These are phyloP conservation scores for Synergus japonicus DNA, from an alignment of 2,888 invertebrate genomes.

Conservation along the genomic window DNA sequence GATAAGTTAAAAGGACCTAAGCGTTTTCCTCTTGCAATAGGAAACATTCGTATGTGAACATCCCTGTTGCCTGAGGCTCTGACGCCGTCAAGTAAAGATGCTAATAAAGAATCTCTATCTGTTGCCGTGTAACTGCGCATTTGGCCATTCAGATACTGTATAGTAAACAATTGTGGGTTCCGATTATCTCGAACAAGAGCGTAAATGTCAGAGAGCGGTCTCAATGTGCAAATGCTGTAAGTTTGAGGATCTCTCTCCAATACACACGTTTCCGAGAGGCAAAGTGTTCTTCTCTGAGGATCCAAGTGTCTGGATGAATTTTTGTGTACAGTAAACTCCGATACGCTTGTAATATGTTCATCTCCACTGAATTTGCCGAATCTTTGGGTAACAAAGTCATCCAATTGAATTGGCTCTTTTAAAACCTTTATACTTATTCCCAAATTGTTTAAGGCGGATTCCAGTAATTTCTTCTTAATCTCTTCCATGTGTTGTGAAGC, in stretches of 20 bases:
- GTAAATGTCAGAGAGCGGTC: constrained; percentile 91
- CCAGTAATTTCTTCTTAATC: constrained; percentile 91
- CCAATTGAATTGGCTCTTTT: constrained; percentile 89
- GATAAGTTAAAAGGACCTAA: constrained; percentile 93
- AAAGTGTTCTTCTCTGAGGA: constrained; percentile 91
- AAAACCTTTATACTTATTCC: constrained; percentile 91
- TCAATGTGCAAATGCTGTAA: constrained; percentile 94
- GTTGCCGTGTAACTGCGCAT: constrained; percentile 93
- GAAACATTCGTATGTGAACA: constrained; percentile 93
- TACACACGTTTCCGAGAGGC: constrained; percentile 96
- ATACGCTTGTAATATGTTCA: constrained; percentile 96
- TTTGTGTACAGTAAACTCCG: constrained; percentile 98
- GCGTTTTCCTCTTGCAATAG: constrained; percentile 91
- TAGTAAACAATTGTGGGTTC: constrained; percentile 94
- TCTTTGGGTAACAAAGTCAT: constrained; percentile 91
- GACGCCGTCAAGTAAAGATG: constrained; percentile 97
- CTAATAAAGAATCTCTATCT: constrained; percentile 96
- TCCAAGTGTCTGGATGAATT: constrained; percentile 89
- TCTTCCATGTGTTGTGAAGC: constrained; percentile 91
- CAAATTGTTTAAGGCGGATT: constrained; percentile 88
- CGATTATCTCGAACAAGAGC: constrained; percentile 93
- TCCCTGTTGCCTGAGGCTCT: constrained; percentile 98
- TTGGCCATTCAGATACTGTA: constrained; percentile 96
- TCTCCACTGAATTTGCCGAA: constrained; percentile 96
- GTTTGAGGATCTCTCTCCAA: constrained; percentile 98